Evolutionary conservation across 53 echinoderm and acorn worm genomes (phyloP).

Genomic region (Holothuria scabra): DNA sequence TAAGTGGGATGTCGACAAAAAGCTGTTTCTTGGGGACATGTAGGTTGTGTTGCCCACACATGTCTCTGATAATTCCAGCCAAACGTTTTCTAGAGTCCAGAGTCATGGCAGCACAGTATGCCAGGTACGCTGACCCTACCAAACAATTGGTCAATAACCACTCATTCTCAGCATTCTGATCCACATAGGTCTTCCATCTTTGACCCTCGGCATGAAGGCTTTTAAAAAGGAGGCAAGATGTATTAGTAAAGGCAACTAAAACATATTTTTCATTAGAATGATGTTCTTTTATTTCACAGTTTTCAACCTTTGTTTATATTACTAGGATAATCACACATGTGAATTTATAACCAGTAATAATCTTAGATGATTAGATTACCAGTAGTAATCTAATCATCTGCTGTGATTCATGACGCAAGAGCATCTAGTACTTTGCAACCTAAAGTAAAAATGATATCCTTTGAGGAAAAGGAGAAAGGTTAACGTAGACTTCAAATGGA

Average conservation of each 20-base stretch:
- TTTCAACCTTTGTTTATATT: too few relatives aligned
- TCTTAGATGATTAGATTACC: too few relatives aligned
- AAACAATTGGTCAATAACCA: conserved; percentile 94
- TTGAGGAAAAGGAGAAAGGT: too few relatives aligned
- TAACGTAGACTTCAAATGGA: too few relatives aligned
- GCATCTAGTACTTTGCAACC: too few relatives aligned
- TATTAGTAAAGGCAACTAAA: not conserved
- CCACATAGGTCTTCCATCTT: conserved; percentile 90
- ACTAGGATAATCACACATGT: too few relatives aligned
- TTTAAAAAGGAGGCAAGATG: not conserved
- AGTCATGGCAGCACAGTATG: conserved; percentile 94
- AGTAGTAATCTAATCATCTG: too few relatives aligned
- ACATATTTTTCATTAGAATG: too few relatives aligned
- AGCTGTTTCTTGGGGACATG: conserved; percentile 85
- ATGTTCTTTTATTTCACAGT: too few relatives aligned
- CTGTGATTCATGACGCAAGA: too few relatives aligned
- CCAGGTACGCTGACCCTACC: conserved; percentile 84
- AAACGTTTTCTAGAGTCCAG: conserved; percentile 75
- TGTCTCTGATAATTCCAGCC: conserved; percentile 71
- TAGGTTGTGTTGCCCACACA: conserved; percentile 75
- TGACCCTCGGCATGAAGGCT: conserved; percentile 84
- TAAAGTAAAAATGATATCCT: too few relatives aligned
- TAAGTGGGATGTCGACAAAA: conserved; percentile 77
- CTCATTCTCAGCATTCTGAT: conserved; percentile 88
- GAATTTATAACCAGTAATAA: too few relatives aligned